Evolutionary conservation across 1,140 invertebrate genomes (phyloP).

Genomic region (Tetramorium simillimum): DNA sequence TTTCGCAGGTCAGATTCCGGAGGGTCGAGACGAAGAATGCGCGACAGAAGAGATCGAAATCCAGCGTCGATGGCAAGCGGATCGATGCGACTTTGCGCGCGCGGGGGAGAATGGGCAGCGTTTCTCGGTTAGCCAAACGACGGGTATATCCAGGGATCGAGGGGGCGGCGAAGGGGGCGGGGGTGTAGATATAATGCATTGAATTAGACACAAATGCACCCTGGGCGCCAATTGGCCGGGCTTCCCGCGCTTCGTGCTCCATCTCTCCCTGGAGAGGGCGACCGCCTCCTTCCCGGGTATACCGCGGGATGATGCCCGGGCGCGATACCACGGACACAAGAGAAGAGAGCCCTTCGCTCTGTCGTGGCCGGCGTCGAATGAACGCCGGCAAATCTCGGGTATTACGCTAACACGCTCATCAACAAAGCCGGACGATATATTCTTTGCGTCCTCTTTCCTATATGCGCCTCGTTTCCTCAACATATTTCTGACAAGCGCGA

Average conservation of each 20-base stretch:
- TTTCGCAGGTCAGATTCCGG: slow-evolving; percentile 10
- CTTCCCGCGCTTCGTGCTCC: slow-evolving; percentile 81
- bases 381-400: slow-evolving; percentile 31
- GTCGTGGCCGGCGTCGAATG: neutral
- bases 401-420: slow-evolving; percentile 67
- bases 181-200: slow-evolving; percentile 81
- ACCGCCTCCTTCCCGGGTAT: slow-evolving; percentile 72
- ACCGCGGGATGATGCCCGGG: slow-evolving; percentile 62
- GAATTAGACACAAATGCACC: slow-evolving; percentile 84
- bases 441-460: neutral
- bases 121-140: slow-evolving; percentile 53
- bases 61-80: slow-evolving; percentile 17
- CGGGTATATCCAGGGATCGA: slow-evolving; percentile 29
- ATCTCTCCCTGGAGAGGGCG: slow-evolving; percentile 78
- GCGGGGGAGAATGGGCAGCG: slow-evolving; percentile 16
- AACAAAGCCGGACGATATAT: slow-evolving; percentile 38
- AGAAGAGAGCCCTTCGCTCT: slow-evolving; percentile 21
- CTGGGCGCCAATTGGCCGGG: slow-evolving; percentile 82
- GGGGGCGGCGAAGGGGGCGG: slow-evolving; percentile 59
- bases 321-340: slow-evolving; percentile 50
- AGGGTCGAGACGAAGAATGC: neutral
- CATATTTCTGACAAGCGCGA: neutral
- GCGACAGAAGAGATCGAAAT: slow-evolving; percentile 18
- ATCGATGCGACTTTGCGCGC: slow-evolving; percentile 8
- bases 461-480: neutral